Conservation (phyloP, 2,113 vertebrate species). For the Phaethornis superciliosus region DNA sequence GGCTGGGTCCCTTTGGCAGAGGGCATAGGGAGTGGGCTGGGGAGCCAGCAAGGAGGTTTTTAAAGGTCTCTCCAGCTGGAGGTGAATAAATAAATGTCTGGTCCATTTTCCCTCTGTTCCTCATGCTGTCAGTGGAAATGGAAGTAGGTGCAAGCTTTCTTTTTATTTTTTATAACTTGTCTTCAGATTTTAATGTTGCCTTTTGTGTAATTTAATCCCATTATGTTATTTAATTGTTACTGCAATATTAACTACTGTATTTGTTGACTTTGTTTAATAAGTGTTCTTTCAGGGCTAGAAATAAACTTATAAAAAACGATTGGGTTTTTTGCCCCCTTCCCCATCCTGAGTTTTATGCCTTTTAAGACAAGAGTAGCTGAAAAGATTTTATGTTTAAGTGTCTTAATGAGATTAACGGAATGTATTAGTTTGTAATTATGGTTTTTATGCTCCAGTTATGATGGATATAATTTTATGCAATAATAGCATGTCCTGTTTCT, state of each 20-base stretch:
- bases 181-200: slow-evolving; percentile 76
- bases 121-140: slow-evolving; percentile 57
- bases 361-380: neutral
- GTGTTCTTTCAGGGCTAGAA: slow-evolving; percentile 83
- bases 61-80: slow-evolving; percentile 41
- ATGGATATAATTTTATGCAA: neutral
- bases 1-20: neutral
- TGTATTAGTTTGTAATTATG: neutral
- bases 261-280: slow-evolving; percentile 79
- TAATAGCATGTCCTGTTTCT: neutral
- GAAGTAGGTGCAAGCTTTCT: slow-evolving; percentile 73
- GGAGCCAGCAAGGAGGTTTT: neutral
- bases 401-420: slow-evolving; percentile 4
- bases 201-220: slow-evolving; percentile 80
- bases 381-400: neutral
- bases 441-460: neutral
- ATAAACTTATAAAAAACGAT: slow-evolving; percentile 77
- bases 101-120: neutral
- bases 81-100: slow-evolving; percentile 26
- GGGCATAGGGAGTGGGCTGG: neutral
- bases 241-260: slow-evolving; percentile 84
- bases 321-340: neutral
- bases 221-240: slow-evolving; percentile 82
- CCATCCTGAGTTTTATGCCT: slow-evolving; percentile 19
- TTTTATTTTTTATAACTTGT: slow-evolving; percentile 70